Percentiles rank a stretch among this genome's conserved stretches.
Evolutionary conservation across 2,888 invertebrate species (phyloP).

Genomic region (Aphidius colemani): DNA sequence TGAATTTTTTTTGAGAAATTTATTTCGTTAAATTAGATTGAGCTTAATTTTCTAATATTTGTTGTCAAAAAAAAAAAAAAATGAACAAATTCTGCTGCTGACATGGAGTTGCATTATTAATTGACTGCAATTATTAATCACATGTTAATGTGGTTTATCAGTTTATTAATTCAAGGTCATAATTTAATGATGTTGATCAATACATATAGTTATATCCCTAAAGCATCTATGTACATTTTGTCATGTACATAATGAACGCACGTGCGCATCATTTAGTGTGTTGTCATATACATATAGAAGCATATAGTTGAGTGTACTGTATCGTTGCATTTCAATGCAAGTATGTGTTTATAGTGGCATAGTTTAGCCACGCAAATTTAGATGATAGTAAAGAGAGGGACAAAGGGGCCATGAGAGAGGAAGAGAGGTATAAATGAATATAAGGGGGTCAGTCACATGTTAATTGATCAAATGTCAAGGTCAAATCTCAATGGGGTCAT

Average conservation of each 20-base stretch:
- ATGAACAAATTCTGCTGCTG: too few relatives aligned
- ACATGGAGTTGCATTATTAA: too few relatives aligned
- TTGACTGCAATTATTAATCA: background rate
- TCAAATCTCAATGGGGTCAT: conserved; percentile 54
- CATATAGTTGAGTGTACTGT: background rate
- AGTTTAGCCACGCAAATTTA: conserved; percentile 12
- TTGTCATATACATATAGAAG: conserved; percentile 26
- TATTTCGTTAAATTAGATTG: too few relatives aligned
- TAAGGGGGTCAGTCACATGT: conserved; percentile 52
- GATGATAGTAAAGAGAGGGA: background rate
- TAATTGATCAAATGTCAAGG: conserved; percentile 61
- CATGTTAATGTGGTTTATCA: background rate
- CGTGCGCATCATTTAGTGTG: background rate
- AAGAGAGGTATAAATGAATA: conserved; percentile 29
- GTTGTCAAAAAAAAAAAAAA: too few relatives aligned
- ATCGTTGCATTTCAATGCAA: too few relatives aligned
- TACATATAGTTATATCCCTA: background rate
- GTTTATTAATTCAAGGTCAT: background rate
- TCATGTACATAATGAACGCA: conserved; percentile 19
- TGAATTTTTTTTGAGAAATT: too few relatives aligned
- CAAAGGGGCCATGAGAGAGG: conserved; percentile 33
- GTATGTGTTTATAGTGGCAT: too few relatives aligned
- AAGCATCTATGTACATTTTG: conserved; percentile 20
- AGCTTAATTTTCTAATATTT: too few relatives aligned
- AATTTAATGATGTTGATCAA: background rate